Conservation (phyloP, 2,113 vertebrate species). For the Melanerpes formicivorus region DNA sequence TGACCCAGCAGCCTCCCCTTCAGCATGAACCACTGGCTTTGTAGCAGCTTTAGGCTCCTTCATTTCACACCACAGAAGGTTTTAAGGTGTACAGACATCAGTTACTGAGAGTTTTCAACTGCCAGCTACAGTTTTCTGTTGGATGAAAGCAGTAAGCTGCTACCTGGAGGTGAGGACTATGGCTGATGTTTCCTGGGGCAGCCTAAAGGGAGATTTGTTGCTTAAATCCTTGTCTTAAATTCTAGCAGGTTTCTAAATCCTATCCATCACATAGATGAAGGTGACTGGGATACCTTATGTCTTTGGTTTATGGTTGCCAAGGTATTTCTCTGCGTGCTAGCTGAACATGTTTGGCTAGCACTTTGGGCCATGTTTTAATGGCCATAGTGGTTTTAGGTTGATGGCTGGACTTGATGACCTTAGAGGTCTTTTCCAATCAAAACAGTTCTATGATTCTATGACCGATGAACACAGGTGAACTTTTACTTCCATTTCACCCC, state of each 20-base stretch:
- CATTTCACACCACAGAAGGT: not conserved
- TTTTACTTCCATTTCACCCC: not conserved
- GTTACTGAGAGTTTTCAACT: not conserved
- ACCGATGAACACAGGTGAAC: too few relatives aligned
- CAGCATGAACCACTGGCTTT: fast-evolving
- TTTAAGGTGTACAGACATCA: not conserved
- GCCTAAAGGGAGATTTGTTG: not conserved
- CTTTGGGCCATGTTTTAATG: too few relatives aligned
- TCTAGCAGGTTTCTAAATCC: not conserved
- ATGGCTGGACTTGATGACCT: too few relatives aligned
- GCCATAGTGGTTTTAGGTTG: too few relatives aligned
- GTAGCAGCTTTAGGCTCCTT: not conserved
- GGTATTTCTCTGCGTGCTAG: not conserved
- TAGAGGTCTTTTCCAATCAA: too few relatives aligned
- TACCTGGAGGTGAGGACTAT: not conserved
- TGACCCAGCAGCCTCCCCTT: not conserved
- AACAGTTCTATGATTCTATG: too few relatives aligned
- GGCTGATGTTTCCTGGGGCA: not conserved
- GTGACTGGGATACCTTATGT: not conserved
- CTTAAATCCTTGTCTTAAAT: not conserved
- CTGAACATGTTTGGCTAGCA: too few relatives aligned
- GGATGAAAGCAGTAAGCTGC: not conserved
- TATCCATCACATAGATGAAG: not conserved
- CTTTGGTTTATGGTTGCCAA: not conserved
- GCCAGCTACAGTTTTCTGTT: not conserved